A percentile compares a stretch with the other conserved stretches of the same genome.
These are phyloP conservation scores for Notamacropus eugenii DNA, from an alignment of 2,797 vertebrate species.

Conservation along the genomic window DNA sequence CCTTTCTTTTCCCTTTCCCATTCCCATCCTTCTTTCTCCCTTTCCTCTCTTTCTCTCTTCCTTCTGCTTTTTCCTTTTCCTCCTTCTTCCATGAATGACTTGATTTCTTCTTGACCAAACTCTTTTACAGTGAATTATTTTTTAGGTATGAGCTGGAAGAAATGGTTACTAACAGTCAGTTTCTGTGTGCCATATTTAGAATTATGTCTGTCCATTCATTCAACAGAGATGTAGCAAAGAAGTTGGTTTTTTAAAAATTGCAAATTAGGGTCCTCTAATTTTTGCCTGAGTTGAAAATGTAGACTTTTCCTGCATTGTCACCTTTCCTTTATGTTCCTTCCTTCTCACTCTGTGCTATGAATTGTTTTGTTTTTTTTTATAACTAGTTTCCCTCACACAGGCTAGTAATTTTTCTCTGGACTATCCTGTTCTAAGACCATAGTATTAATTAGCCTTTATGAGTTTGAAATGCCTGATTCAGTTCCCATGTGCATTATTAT, in stretches of 20 bases:
- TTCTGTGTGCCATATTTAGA: not conserved
- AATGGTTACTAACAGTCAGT: not conserved
- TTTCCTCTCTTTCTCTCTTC: not conserved
- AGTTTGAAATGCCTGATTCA: conserved; percentile 57
- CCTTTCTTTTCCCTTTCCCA: not conserved
- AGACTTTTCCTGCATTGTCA: not conserved
- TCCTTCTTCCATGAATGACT: not conserved
- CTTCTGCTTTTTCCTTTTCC: not conserved
- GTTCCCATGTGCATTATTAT: not conserved
- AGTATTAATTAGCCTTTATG: conserved; percentile 59
- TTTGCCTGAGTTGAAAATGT: conserved; percentile 43
- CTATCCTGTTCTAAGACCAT: conserved; percentile 35
- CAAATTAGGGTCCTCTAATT: conserved; percentile 58
- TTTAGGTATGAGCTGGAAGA: not conserved
- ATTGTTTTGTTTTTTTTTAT: conserved; percentile 55
- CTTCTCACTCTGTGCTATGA: conserved; percentile 26
- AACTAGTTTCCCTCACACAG: conserved; percentile 67
- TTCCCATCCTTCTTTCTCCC: not conserved
- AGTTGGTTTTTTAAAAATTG: conserved; percentile 27
- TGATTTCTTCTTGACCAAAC: not conserved
- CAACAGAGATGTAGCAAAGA: conserved; percentile 15
- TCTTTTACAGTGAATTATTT: not conserved
- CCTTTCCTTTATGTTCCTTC: conserved; percentile 39
- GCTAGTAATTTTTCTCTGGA: conserved; percentile 66
- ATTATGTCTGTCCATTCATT: not conserved